phyloP scores from a whole-genome alignment of 2,888 invertebrate genomes.

The Tetragonula carbonaria region DNA sequence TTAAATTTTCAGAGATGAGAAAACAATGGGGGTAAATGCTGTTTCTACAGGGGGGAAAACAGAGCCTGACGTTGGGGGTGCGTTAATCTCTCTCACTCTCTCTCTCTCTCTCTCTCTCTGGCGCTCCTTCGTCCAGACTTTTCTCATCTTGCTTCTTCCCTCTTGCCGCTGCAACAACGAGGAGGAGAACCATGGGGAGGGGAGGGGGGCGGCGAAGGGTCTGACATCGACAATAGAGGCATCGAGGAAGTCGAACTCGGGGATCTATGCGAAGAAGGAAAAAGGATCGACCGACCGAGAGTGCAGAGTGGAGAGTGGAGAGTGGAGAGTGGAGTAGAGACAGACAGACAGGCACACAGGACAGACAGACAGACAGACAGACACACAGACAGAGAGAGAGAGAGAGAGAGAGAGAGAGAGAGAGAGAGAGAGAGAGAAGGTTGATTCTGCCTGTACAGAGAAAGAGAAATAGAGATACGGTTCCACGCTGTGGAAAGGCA shows the following conservation, averaged over 20 bases:
- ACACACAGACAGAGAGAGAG: conserved; percentile 12
- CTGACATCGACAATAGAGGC: conserved; percentile 71
- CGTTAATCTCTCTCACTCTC: conserved; percentile 65
- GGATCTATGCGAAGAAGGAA: conserved; percentile 56
- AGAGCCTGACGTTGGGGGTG: conserved; percentile 49
- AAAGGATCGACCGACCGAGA: conserved; percentile 36
- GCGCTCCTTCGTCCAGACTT: conserved; percentile 48
- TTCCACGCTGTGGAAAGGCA: conserved; percentile 66
- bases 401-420: conserved; percentile 15
- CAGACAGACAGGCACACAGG: conserved; percentile 1
- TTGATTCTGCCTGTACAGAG: background rate
- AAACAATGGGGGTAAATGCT: conserved; percentile 75
- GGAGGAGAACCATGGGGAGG: too few relatives aligned
- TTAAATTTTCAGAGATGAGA: conserved; percentile 68
- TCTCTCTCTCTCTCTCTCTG: conserved; percentile 18
- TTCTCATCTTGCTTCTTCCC: conserved; percentile 48
- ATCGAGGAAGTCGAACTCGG: conserved; percentile 69
- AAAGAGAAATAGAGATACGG: conserved; percentile 45
- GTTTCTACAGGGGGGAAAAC: conserved; percentile 56
- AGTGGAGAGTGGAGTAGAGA: conserved; percentile 1
- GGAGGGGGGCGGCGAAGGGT: conserved; percentile 41
- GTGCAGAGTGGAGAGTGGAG: too few relatives aligned
- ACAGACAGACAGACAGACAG: background rate
- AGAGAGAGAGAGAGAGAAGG: conserved; percentile 4
- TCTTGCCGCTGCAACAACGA: conserved; percentile 10